Evolutionary conservation across 2,888 invertebrate species (phyloP), one percentile per base, ranked within the genome.

Genomic region (Eristalinus sepulchralis): DNA sequence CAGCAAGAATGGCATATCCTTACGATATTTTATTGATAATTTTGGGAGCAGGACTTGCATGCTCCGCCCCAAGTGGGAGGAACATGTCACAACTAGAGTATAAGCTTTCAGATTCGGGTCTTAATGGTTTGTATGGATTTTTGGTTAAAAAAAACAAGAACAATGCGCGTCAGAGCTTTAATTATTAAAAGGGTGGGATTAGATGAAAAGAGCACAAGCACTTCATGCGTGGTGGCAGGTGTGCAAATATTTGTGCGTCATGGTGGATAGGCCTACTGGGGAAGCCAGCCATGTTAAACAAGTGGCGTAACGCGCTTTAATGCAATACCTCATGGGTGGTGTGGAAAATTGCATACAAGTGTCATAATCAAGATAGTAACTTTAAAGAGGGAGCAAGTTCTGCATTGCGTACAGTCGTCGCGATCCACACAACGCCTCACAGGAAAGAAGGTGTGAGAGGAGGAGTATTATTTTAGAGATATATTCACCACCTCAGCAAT

Each of bases 181-280:
- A 27, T 76, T 17, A 2, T 11, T 73, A 39, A 27, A 24, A 8
- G 24, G 64, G 27, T 9, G 17, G 20, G 27, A 1, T 6, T 39
- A 17, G 11, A 36, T 36, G 11, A 0, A 36, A 11, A 36, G 2
- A 1, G 39, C n/a, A 39, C 39, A 39, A 39, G 39, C 39, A 39
- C 39, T n/a, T 6, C 39, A 39, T 27, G 27, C 27, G 27, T 27
- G 27, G 27, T 5, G 27, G 5, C 39, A n/a, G 13, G n/a, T 39
- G n/a, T 39, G 59, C 3, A 36, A 13, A 22, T 57, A 31, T 20
- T 70, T 57, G 20, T 70, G 22, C 34, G 63, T 39, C 78, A 86
- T 86, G 85, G 85, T 86, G 85, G 85, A 86, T 86, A 86, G 57
- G 83, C 85, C 85, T 86, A 82, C 57, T 66, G 85, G 85, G 85